These are phyloP conservation scores for Catostylus mosaicus DNA, from an alignment of 30 jellyfish, hydroid and myxozoan genomes.

Conservation along the genomic window DNA sequence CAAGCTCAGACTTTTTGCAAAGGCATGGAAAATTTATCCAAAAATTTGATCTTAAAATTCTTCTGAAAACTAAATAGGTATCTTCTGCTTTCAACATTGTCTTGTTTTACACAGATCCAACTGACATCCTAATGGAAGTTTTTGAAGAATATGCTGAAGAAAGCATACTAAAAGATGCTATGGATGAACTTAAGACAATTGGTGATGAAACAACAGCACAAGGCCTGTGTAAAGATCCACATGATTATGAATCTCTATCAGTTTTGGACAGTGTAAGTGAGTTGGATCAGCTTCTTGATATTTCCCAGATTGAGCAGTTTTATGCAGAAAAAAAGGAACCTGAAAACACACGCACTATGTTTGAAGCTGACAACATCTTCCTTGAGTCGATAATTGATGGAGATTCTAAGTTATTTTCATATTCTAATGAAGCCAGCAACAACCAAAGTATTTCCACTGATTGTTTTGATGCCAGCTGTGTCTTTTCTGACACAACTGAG, in stretches of 20 bases:
- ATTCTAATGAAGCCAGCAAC: not conserved
- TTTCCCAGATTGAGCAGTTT: not conserved
- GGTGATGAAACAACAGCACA: not conserved
- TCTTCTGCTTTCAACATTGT: not conserved
- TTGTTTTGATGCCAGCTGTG: slow-evolving; percentile 13
- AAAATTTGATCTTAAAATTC: too few relatives aligned
- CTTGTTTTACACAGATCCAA: not conserved
- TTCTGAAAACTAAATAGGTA: too few relatives aligned
- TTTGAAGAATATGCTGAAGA: slow-evolving; percentile 34
- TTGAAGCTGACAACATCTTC: not conserved
- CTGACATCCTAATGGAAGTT: slow-evolving; percentile 6
- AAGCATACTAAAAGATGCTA: slow-evolving; percentile 36
- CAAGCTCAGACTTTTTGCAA: too few relatives aligned
- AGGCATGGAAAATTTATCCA: too few relatives aligned
- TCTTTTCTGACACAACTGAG: slow-evolving; percentile 52
- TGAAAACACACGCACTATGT: not conserved
- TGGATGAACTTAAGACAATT: slow-evolving; percentile 31
- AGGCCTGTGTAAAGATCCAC: not conserved
- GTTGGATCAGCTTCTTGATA: not conserved
- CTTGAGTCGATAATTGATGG: not conserved
- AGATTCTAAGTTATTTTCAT: not conserved
- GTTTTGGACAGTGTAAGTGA: not conserved
- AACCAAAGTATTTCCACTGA: slow-evolving; percentile 16
- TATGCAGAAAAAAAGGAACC: not conserved
- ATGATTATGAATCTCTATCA: not conserved